Evolutionary conservation across 2,888 invertebrate genomes (phyloP).

Genomic region (Cerceris rybyensis): DNA sequence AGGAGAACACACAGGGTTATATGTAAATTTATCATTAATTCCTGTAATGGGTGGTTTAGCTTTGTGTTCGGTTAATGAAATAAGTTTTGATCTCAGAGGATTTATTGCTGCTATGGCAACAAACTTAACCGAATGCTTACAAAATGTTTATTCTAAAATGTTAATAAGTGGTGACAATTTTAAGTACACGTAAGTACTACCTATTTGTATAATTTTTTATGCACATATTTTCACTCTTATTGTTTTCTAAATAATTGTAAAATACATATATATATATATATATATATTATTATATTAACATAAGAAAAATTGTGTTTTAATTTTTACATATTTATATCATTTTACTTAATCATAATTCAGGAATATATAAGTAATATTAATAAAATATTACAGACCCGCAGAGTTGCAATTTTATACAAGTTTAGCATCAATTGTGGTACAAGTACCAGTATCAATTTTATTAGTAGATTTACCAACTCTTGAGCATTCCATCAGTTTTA

Average conservation of each 20-base stretch:
- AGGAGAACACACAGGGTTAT: conserved; percentile 87
- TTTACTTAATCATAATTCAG: too few relatives aligned
- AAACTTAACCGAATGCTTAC: conserved; percentile 91
- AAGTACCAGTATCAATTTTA: conserved; percentile 87
- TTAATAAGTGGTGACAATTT: conserved; percentile 89
- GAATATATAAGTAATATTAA: conserved; percentile 45
- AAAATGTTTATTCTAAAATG: conserved; percentile 91
- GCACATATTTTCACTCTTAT: neutral
- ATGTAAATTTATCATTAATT: conserved; percentile 88
- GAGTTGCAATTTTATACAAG: conserved; percentile 91
- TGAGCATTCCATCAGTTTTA: conserved; percentile 82
- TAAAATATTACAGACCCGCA: conserved; percentile 85
- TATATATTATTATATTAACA: neutral
- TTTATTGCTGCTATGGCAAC: conserved; percentile 90
- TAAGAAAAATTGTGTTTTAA: neutral
- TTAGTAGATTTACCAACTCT: conserved; percentile 85
- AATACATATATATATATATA: neutral
- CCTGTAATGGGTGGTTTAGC: conserved; percentile 91
- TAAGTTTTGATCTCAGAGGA: conserved; percentile 88
- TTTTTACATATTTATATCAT: neutral
- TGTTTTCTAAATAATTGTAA: neutral
- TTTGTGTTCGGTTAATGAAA: conserved; percentile 89
- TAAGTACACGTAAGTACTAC: conserved; percentile 87
- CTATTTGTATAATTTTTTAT: neutral
- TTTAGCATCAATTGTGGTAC: conserved; percentile 88